Evolutionary conservation across 2,113 vertebrate genomes (phyloP), one percentile per base, ranked within the genome.

Genomic region (Pygoscelis adeliae): DNA sequence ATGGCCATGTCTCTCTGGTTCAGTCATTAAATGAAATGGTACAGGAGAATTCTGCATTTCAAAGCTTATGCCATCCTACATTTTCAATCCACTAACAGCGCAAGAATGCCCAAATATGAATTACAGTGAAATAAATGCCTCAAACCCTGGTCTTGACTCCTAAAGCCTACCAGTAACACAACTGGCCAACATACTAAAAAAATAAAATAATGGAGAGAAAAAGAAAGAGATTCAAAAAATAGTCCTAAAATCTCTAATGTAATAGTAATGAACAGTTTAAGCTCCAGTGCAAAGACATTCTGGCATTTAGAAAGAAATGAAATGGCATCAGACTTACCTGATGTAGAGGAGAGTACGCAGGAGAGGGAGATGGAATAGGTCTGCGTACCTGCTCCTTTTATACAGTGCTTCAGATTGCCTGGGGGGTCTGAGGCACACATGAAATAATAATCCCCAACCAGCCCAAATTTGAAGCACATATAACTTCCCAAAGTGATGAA

Each of bases 401-500:
- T 97, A 58, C 11, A 3, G 27, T 4, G 0, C 32, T 69, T 2
- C 13, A 2, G 53, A 47, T 23, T 25, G 88, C 95, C 92, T 9
- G n/a, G 58, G 61, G 80, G 47, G 34, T n/a, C 82, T 77, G 91
- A 92, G 55, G 27, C 91, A 62, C 26, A 2, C 49, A 15, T 76
- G 74, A 67, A 59, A 32, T 56, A 91, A 46, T 69, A 47, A 30
- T 63, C 81, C 18, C 59, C 17, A 44, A 74, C 7, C 79, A 85
- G 80, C 71, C 79, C 74, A 3, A 69, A 82, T 65, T 10, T 10
- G 27, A 74, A 63, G 44, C 8, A 8, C 36, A 6, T 16, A 14
- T 9, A 63, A 65, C 79, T 61, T 61, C 62, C 76, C 46, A 32
- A 16, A 88, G 63, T 97, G 96, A 96, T 6, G 96, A 92, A 96